phyloP scores from a whole-genome alignment of 2,797 vertebrate genomes.

The Trichosurus vulpecula region DNA sequence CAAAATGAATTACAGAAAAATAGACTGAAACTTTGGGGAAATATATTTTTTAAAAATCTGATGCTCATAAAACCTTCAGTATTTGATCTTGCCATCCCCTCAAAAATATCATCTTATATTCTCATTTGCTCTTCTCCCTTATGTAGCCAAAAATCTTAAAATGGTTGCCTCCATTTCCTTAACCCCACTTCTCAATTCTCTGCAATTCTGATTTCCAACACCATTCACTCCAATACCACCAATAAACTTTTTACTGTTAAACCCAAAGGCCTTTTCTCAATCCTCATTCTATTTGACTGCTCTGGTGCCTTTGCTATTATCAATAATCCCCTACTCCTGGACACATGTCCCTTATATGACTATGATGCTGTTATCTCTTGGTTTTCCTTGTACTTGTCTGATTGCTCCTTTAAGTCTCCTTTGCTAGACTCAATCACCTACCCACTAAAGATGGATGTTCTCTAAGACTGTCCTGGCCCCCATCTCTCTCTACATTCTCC shows the following conservation, averaged over 20 bases:
- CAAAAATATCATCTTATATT: background rate
- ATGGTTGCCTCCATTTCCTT: background rate
- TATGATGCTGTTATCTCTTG: background rate
- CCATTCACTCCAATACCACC: background rate
- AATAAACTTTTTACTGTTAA: background rate
- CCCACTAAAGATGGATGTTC: background rate
- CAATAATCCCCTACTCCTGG: background rate
- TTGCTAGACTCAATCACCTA: background rate
- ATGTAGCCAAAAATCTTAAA: background rate
- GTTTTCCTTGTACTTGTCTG: background rate
- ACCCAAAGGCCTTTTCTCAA: background rate
- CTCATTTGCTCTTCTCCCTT: background rate
- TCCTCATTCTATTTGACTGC: background rate
- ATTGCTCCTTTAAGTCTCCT: background rate
- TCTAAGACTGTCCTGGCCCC: background rate
- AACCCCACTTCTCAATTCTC: background rate
- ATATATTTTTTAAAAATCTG: background rate
- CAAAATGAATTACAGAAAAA: background rate
- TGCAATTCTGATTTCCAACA: background rate
- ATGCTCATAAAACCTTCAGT: background rate
- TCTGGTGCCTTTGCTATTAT: background rate
- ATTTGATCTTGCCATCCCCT: background rate
- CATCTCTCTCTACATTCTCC: background rate
- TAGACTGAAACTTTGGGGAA: background rate
- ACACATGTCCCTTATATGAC: background rate